A percentile compares a stretch with the other conserved stretches of the same genome.
phyloP scores from a whole-genome alignment of 2,797 vertebrate genomes.

The Lepus oiostolus region DNA sequence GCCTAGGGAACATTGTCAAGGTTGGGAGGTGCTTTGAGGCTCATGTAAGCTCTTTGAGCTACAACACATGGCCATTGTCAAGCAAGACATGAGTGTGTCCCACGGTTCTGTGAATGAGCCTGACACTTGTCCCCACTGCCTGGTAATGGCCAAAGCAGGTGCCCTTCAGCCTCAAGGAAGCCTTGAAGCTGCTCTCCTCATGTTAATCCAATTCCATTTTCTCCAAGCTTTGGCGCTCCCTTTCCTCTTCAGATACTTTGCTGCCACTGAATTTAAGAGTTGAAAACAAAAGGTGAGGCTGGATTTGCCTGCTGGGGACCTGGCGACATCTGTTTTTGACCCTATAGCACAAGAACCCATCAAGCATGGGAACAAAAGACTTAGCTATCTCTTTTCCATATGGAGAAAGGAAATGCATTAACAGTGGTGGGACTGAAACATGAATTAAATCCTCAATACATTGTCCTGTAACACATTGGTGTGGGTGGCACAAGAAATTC shows the following conservation, averaged over 20 bases:
- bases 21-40: neutral
- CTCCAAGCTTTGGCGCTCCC: neutral
- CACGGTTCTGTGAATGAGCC: neutral
- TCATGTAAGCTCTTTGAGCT: neutral
- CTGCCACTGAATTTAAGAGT: neutral
- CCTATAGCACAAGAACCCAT: neutral
- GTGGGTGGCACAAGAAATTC: neutral
- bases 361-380: neutral
- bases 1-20: neutral
- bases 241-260: neutral
- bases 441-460: neutral
- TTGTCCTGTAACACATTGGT: neutral
- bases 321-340: neutral
- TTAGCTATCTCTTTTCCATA: neutral
- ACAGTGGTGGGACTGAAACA: neutral
- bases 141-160: neutral
- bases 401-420: neutral
- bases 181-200: neutral
- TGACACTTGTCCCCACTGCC: neutral
- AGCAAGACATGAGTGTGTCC: fast-evolving
- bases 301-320: neutral
- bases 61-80: neutral
- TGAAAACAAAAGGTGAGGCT: constrained; percentile 12
- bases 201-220: neutral
- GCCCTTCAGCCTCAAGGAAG: neutral